These are phyloP conservation scores for Probaryconus sp. DNA, from an alignment of 1,140 invertebrate species.

Conservation along the genomic window DNA sequence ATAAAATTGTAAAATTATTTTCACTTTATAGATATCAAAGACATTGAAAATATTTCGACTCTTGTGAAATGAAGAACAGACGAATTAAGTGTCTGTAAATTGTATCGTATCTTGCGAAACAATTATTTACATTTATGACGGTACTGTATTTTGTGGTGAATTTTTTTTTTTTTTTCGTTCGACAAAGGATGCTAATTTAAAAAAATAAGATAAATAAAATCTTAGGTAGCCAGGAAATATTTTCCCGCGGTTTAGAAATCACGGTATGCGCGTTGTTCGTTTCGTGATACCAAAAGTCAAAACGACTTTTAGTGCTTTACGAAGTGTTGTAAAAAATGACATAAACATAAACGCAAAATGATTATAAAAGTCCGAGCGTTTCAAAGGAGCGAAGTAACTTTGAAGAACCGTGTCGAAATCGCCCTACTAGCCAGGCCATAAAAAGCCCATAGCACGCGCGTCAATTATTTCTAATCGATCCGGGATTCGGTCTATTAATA, in stretches of 20 bases:
- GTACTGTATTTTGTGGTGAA: background rate
- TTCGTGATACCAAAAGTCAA: conserved; percentile 13
- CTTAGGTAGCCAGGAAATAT: conserved; percentile 25
- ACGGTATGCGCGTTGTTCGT: conserved; percentile 5
- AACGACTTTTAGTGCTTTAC: conserved; percentile 44
- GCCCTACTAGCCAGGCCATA: conserved; percentile 45
- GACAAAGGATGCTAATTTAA: conserved; percentile 4
- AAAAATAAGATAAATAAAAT: conserved; percentile 6
- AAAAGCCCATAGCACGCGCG: conserved; percentile 59
- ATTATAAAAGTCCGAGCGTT: conserved; percentile 41
- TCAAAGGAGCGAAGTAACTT: conserved; percentile 33
- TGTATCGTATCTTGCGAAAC: conserved; percentile 14
- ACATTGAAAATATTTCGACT: no score
- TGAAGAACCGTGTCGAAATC: conserved; percentile 59
- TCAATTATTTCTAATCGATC: conserved; percentile 63
- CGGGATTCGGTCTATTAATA: conserved; percentile 61
- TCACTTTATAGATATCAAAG: conserved; percentile 3
- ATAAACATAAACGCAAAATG: conserved; percentile 49
- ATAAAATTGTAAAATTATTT: conserved; percentile 15
- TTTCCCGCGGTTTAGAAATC: conserved; percentile 20
- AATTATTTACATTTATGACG: conserved; percentile 1
- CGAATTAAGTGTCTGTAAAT: no score
- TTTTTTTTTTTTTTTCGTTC: background rate
- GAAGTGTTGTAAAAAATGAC: conserved; percentile 56
- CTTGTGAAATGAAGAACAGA: no score